Base-by-base conservation (phyloP, 2,113 vertebrate species). In the Gobio gobio region DNA sequence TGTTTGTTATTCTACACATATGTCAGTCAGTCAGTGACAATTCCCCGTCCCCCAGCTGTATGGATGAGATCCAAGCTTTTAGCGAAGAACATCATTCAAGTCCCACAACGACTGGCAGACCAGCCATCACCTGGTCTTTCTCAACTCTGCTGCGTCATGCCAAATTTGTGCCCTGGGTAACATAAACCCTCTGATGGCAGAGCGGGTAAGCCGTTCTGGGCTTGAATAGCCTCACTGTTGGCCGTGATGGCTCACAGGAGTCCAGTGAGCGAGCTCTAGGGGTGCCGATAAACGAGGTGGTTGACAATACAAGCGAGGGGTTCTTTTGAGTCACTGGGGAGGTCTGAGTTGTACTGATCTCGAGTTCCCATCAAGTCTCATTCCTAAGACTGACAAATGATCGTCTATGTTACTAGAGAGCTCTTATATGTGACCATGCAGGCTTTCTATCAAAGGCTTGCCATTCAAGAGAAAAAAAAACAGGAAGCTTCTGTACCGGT, bases 321-420 rank as follows among this genome's bases (percentile, higher is more conserved):
- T 29, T 16, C 13, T 79, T 78, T 64, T 10, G 59, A 54, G 47
- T 68, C 64, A 68, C 64, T 33, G 29, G 64, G 64, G 64, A 36
- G 64, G 64, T 76, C 73, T 26, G 73, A 75, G 47, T 51, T 75
- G 73, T 51, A 51, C n/a, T 2, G 73, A 75, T 75, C 73, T 75
- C 74, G 47, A 76, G 74, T 36, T 68, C 68, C 61, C 40, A 93
- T 83, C 92, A 95, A 93, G 94, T 93, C 92, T 93, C 94, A 90
- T 86, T 77, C 92, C 89, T 96, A 95, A 96, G 95, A 92, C 95
- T 97, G 96, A 97, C 94, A 95, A 96, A 97, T 96, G 92, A 93
- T 92, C 90, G 88, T 94, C 91, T 94, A 93, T 95, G 95, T 95
- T 93, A 94, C 94, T 92, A 94, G 90, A 93, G 90, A 94, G 92